phyloP scores from a whole-genome alignment of 1,140 invertebrate species.

The Drosophila carrolli region DNA sequence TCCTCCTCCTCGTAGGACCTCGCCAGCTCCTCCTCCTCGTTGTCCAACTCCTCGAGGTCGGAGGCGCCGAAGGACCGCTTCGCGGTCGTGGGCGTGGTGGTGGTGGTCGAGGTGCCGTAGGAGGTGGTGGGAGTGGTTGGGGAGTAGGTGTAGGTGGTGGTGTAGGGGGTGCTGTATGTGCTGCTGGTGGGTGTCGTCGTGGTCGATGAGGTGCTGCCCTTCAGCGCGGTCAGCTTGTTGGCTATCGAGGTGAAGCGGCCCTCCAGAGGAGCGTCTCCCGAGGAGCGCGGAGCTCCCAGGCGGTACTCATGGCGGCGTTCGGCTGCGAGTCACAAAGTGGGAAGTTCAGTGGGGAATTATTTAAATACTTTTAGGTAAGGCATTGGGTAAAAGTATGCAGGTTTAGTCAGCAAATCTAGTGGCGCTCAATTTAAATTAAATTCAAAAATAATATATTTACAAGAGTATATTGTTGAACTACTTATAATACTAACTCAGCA shows the following conservation, averaged over 20 bases:
- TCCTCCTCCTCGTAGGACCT: conserved; percentile 26
- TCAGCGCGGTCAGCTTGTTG: conserved; percentile 56
- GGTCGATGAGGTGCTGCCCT: conserved; percentile 27
- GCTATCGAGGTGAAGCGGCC: conserved; percentile 58
- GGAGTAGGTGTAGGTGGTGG: neutral
- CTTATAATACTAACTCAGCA: too few species aligned
- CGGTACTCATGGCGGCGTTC: conserved; percentile 41
- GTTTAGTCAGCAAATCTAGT: too few species aligned
- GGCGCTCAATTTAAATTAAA: too few species aligned
- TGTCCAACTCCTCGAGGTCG: conserved; percentile 3
- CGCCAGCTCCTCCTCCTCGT: conserved; percentile 13
- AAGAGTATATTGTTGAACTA: too few species aligned
- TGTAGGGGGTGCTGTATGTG: neutral
- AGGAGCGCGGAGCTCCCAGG: conserved; percentile 19
- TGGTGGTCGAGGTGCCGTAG: neutral
- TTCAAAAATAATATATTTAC: neutral
- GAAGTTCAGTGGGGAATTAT: too few species aligned
- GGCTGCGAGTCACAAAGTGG: neutral
- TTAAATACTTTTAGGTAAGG: too few species aligned
- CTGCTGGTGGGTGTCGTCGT: neutral
- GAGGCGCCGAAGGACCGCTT: neutral
- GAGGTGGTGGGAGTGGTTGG: neutral
- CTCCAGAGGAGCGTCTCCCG: conserved; percentile 26
- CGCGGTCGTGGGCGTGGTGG: neutral
- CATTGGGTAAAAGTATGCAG: too few species aligned